Conservation (phyloP, 2,888 invertebrate species). For the Tanytarsus gracilentus region DNA sequence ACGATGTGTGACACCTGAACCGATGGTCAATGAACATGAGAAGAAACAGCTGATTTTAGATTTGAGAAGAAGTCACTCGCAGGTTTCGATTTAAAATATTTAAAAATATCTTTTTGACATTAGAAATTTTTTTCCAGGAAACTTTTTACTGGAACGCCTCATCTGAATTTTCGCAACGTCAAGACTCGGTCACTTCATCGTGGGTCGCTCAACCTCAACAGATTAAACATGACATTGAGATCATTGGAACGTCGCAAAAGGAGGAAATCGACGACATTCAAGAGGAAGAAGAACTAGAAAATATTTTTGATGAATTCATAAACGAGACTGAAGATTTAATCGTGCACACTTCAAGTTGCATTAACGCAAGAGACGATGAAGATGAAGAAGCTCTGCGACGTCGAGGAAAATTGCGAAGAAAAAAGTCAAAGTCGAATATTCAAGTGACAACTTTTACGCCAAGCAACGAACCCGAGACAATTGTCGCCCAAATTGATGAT, state of each 20-base stretch:
- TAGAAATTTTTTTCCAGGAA: too few species aligned
- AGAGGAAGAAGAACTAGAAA: neutral
- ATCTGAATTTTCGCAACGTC: constrained; percentile 41
- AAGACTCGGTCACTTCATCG: constrained; percentile 31
- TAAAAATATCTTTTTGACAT: too few species aligned
- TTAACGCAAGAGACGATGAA: constrained; percentile 40
- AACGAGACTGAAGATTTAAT: neutral
- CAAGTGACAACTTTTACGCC: constrained; percentile 34
- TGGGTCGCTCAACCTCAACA: constrained; percentile 2
- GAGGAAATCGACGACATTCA: neutral
- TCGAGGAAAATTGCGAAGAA: constrained; percentile 48
- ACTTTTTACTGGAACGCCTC: constrained; percentile 47
- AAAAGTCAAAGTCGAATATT: constrained; percentile 34
- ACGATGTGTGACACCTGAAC: constrained; percentile 63
- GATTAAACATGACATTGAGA: constrained; percentile 20
- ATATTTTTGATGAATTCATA: neutral
- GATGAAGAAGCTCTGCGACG: constrained; percentile 46
- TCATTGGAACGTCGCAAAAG: neutral
- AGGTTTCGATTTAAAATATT: too few species aligned
- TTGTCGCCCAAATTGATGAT: constrained; percentile 43
- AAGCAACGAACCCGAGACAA: constrained; percentile 59
- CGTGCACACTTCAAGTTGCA: constrained; percentile 34
- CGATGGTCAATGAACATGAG: constrained; percentile 45
- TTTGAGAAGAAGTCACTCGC: constrained; percentile 57
- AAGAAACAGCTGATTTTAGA: constrained; percentile 65